A percentile compares a stretch with the other conserved stretches of the same genome.
phyloP scores from a whole-genome alignment of 2,888 invertebrate species.

The Campoplex nolae region DNA sequence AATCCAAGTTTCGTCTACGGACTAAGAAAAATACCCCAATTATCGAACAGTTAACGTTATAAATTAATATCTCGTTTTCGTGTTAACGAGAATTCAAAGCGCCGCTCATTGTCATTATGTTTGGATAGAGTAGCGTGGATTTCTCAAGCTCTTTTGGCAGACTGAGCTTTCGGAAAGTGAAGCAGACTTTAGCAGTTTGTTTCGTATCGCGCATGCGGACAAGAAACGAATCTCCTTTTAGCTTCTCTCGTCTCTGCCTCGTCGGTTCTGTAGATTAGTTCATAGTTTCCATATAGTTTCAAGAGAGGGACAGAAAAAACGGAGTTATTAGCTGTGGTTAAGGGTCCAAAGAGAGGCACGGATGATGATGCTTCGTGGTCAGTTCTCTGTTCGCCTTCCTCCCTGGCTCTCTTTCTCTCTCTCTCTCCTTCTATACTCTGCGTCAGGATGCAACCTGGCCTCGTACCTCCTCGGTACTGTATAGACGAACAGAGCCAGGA shows the following conservation, averaged over 20 bases:
- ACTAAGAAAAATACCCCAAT: conserved; percentile 45
- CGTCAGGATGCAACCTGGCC: conserved; percentile 57
- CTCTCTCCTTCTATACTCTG: conserved; percentile 28
- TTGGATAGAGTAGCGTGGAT: conserved; percentile 7
- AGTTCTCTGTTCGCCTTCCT: conserved; percentile 30
- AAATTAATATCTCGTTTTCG: conserved; percentile 40
- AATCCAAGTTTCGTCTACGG: conserved; percentile 60
- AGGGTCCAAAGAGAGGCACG: conserved; percentile 72
- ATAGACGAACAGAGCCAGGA: conserved; percentile 40
- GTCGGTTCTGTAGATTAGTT: conserved; percentile 75
- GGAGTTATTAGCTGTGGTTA: conserved; percentile 78
- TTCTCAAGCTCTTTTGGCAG: conserved; percentile 15
- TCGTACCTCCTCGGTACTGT: conserved; percentile 29
- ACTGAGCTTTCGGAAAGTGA: neutral
- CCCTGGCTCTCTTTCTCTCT: conserved; percentile 20
- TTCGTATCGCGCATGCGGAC: neutral
- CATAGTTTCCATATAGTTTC: conserved; percentile 73
- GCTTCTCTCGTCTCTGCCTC: conserved; percentile 1
- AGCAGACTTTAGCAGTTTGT: neutral
- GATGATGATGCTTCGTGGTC: conserved; percentile 76
- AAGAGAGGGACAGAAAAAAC: conserved; percentile 73
- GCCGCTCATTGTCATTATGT: neutral
- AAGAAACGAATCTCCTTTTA: neutral
- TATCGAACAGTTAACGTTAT: conserved; percentile 8
- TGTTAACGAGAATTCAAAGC: conserved; percentile 21